These are phyloP conservation scores for Mechanitis messenoides DNA, from an alignment of 2,888 invertebrate species.

Conservation along the genomic window DNA sequence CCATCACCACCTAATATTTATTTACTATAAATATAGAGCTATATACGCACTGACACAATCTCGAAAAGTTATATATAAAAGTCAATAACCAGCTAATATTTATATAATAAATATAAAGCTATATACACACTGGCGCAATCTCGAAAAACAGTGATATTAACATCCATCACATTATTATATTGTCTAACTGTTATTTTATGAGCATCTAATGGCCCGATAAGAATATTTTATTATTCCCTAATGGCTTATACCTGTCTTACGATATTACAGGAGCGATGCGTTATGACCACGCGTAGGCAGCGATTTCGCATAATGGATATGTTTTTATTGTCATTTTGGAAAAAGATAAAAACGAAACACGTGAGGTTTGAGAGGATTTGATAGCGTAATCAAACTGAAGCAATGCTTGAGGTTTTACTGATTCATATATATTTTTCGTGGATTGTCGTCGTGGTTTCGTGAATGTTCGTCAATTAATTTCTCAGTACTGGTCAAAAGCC, in stretches of 20 bases:
- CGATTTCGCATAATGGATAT: slow-evolving; percentile 71
- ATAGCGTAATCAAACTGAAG: too few relatives aligned
- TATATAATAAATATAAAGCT: neutral
- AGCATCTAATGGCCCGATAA: slow-evolving; percentile 73
- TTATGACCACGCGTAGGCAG: slow-evolving; percentile 65
- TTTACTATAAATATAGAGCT: neutral
- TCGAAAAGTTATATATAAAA: neutral
- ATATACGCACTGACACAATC: slow-evolving; percentile 19
- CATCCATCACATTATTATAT: slow-evolving; percentile 70
- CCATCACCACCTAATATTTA: neutral
- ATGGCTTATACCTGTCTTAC: slow-evolving; percentile 75
- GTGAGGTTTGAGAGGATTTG: neutral
- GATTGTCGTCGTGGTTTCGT: too few relatives aligned
- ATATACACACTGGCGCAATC: slow-evolving; percentile 28
- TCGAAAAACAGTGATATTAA: slow-evolving; percentile 67
- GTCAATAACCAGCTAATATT: neutral
- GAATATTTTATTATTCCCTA: slow-evolving; percentile 74
- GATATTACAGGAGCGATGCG: slow-evolving; percentile 56
- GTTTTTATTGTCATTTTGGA: slow-evolving; percentile 58
- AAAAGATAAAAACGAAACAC: slow-evolving; percentile 29
- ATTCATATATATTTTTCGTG: too few relatives aligned
- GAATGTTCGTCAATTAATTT: too few relatives aligned
- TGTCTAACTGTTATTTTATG: slow-evolving; percentile 76
- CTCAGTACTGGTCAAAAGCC: too few relatives aligned
- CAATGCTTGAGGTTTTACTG: too few relatives aligned